These are phyloP conservation scores for Sinella curviseta DNA, from an alignment of 1,140 invertebrate species.

Conservation along the genomic window DNA sequence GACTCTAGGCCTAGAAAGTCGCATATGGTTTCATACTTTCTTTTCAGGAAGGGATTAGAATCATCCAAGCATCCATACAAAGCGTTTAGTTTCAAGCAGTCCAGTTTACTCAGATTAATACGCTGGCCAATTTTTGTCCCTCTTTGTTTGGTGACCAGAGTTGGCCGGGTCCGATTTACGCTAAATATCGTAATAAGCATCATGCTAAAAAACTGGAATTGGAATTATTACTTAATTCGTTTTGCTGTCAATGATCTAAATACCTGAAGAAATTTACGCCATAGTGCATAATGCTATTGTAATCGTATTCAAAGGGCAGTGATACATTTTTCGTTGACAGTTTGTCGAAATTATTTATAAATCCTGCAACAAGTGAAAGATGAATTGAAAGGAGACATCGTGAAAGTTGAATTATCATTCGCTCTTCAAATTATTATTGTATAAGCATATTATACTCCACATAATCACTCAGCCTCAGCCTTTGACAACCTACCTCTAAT, in stretches of 20 bases:
- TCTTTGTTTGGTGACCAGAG: conserved; percentile 63
- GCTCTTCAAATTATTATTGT: too few species aligned
- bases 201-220: conserved; percentile 15
- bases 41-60: conserved; percentile 55
- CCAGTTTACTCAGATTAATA: conserved; percentile 64
- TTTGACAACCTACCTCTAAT: conserved; percentile 47
- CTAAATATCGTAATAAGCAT: conserved; percentile 56
- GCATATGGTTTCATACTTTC: conserved; percentile 66
- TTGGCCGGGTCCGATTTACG: conserved; percentile 60
- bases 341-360: conserved; percentile 64
- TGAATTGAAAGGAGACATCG: not conserved
- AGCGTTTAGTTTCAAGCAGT: conserved; percentile 71
- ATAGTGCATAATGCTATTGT: conserved; percentile 74
- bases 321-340: conserved; percentile 64
- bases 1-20: conserved; percentile 59
- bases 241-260: not conserved
- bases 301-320: conserved; percentile 68
- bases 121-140: conserved; percentile 62
- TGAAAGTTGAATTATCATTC: too few species aligned
- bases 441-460: too few species aligned
- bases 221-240: not conserved
- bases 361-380: conserved; percentile 57
- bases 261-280: conserved; percentile 63
- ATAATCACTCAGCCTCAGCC: too few species aligned
- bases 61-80: conserved; percentile 66